Conservation (phyloP, 2,113 vertebrate species). For the Mohoua ochrocephala region DNA sequence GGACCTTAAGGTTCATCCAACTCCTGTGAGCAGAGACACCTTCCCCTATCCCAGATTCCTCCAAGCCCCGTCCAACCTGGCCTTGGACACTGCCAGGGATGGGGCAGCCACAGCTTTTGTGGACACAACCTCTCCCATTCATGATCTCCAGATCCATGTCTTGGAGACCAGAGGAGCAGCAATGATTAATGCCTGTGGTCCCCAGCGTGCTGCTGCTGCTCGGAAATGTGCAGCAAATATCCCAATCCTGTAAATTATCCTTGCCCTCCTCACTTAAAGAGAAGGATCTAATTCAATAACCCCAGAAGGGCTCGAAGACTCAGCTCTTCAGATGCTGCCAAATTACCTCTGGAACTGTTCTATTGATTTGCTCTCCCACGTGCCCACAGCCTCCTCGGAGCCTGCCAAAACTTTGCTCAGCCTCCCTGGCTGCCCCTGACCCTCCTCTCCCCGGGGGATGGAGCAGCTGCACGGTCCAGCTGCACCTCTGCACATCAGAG, state of each 20-base stretch:
- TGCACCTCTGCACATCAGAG: rapidly evolving
- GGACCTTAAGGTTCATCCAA: background rate
- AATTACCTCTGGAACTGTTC: background rate
- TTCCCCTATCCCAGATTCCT: rapidly evolving
- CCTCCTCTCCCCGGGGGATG: rapidly evolving
- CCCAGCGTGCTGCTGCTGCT: background rate
- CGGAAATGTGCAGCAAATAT: background rate
- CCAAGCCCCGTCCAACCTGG: background rate
- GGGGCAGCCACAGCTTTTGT: background rate
- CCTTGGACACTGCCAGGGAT: background rate
- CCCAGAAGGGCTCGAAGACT: background rate
- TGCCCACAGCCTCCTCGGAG: rapidly evolving
- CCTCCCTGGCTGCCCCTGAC: background rate
- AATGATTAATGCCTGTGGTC: background rate
- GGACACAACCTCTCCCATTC: background rate
- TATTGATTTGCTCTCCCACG: background rate
- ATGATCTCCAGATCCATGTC: rapidly evolving
- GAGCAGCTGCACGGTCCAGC: background rate
- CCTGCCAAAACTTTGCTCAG: background rate
- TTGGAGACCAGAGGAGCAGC: background rate
- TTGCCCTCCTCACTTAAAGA: rapidly evolving
- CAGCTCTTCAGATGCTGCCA: background rate
- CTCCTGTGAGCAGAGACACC: background rate
- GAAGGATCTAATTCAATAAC: background rate
- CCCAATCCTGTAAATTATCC: background rate